Evolutionary conservation across 1,140 invertebrate genomes (phyloP).

Genomic region (Agrypnia vestita): DNA sequence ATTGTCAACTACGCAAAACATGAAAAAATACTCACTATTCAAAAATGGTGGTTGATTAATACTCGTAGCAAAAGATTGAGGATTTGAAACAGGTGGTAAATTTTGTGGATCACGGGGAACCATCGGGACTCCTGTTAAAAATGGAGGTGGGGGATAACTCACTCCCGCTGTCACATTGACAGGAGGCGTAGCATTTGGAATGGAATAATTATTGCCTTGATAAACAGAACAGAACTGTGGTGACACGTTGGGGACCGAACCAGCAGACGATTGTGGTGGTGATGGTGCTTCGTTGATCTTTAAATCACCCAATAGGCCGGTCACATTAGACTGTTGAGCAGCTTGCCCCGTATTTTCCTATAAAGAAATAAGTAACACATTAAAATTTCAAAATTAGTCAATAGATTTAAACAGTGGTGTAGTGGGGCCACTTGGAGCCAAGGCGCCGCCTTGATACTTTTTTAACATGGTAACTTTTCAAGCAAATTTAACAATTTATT

Average conservation of each 20-base stretch:
- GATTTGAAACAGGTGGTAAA: constrained; percentile 51
- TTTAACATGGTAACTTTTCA: too few relatives aligned
- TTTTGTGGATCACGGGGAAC: constrained; percentile 62
- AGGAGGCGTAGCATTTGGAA: constrained; percentile 16
- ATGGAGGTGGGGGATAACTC: constrained; percentile 64
- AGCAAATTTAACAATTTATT: too few relatives aligned
- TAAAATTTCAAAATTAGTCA: not conserved
- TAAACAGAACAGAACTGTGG: constrained; percentile 13
- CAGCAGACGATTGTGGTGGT: constrained; percentile 7
- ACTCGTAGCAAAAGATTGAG: constrained; percentile 63
- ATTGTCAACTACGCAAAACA: not conserved
- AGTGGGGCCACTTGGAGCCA: not conserved
- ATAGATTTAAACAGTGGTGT: not conserved
- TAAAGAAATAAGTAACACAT: not conserved
- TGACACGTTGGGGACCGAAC: constrained; percentile 5
- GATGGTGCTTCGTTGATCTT: constrained; percentile 33
- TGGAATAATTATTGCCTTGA: constrained; percentile 13
- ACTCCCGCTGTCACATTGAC: constrained; percentile 12
- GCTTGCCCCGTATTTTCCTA: constrained; percentile 1
- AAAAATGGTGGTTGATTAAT: constrained; percentile 62
- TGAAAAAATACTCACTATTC: constrained; percentile 50
- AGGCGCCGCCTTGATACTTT: too few relatives aligned
- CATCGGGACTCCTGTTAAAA: constrained; percentile 71
- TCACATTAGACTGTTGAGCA: constrained; percentile 20
- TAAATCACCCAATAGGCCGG: constrained; percentile 36